Conservation (phyloP, 2,113 vertebrate genomes). For the Addax nasomaculatus region DNA sequence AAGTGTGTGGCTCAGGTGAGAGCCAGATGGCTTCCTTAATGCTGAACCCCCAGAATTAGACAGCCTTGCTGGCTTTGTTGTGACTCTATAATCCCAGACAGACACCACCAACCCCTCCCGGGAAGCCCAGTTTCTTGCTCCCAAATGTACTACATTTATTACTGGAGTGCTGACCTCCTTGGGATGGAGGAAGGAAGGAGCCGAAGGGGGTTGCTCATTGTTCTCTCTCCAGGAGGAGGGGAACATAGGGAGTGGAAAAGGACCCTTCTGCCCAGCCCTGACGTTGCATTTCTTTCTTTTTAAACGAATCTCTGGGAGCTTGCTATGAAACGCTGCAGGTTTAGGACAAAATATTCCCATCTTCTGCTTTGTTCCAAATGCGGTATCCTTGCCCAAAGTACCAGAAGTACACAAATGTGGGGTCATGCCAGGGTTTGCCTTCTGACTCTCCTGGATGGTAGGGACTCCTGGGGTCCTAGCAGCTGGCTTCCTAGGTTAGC, state of each 20-base stretch:
- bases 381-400: not conserved
- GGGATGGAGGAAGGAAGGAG: not conserved
- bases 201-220: too few species aligned
- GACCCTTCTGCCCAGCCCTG: not conserved
- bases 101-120: not conserved
- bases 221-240: not conserved
- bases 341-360: not conserved
- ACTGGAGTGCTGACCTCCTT: not conserved
- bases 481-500: not conserved
- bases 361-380: not conserved
- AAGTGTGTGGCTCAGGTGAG: not conserved
- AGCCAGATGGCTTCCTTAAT: not conserved
- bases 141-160: not conserved
- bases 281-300: not conserved
- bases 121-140: not conserved
- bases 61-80: not conserved
- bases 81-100: not conserved
- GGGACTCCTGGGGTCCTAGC: not conserved
- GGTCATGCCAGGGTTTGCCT: not conserved
- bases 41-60: not conserved
- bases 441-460: not conserved
- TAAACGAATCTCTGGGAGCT: not conserved
- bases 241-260: not conserved
- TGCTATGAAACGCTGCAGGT: not conserved
- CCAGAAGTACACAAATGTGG: not conserved